Evolutionary conservation across 2,113 vertebrate species (phyloP), one percentile per base, ranked within the genome.

Genomic region (Cinclus mexicanus): DNA sequence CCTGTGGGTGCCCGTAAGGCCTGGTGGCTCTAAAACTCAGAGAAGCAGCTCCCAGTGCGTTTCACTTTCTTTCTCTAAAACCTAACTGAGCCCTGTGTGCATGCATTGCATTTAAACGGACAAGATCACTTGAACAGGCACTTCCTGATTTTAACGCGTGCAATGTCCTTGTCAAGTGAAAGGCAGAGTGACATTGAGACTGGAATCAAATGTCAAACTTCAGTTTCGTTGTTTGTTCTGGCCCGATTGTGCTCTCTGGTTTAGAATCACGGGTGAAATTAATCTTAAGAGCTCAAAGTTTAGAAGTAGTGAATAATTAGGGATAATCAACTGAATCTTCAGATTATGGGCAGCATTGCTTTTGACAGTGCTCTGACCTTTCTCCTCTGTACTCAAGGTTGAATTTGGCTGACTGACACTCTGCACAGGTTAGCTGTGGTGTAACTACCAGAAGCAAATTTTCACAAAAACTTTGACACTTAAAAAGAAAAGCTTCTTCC

Each of bases 101-200:
- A 4, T 7, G 18, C 9, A 1, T 33, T 20, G 35, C 23, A 0
- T 46, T 77, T 42, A 25, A 14, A 1, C 64, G 8, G 24, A 15
- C 53, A 20, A 60, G 80, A 23, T 41, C 26, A 2, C 23, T 46
- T 46, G 50, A 65, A 35, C 13, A 1, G 69, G 21, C 47, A 14
- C 83, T 95, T 94, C 94, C 93, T 94, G 65, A 57, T 92, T 29
- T 35, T 22, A n/a, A 47, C 9, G 16, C 1, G 6, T 57, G 67
- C 82, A 2, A 1, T 64, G 96, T 52, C 95, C 95, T 97, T 97
- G 96, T 95, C 94, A 77, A 86, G 92, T 71, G 96, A 96, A 97
- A 97, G 97, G 85, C 98, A 92, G 74, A 85, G 94, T 98, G 98
- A 98, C 98, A 98, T 98, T 98, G 98, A 97, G 88, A 41, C 87